Conservation (phyloP, 2,797 vertebrate species). For the Helostoma temminkii region DNA sequence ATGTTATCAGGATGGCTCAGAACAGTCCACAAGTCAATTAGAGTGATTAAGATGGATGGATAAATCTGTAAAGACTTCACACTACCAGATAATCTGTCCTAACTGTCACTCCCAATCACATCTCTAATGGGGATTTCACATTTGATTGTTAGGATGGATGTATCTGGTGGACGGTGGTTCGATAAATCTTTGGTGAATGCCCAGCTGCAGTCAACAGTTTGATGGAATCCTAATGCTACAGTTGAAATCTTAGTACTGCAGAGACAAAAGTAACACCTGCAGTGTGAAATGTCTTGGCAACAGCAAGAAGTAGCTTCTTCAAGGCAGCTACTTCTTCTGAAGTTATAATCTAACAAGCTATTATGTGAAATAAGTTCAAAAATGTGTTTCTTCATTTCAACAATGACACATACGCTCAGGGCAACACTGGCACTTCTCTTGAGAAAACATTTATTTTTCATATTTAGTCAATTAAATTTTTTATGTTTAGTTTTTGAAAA, state of each 20-base stretch:
- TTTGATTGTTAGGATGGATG: conserved; percentile 44
- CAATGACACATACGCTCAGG: conserved; percentile 3
- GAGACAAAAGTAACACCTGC: conserved; percentile 22
- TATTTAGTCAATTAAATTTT: background rate
- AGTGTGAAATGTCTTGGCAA: conserved; percentile 18
- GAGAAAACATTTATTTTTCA: conserved; percentile 3
- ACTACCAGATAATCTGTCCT: conserved; percentile 62
- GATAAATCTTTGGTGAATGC: conserved; percentile 29
- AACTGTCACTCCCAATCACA: conserved; percentile 41
- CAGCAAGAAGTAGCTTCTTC: conserved; percentile 10
- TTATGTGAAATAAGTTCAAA: conserved; percentile 20
- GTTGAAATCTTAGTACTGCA: conserved; percentile 19
- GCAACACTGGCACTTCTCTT: background rate
- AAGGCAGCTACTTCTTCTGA: conserved; percentile 12
- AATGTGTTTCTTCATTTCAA: conserved; percentile 4
- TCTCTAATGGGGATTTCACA: conserved; percentile 50
- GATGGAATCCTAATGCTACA: conserved; percentile 21
- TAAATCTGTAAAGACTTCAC: conserved; percentile 65
- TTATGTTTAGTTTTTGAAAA: background rate
- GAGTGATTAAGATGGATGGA: conserved; percentile 67
- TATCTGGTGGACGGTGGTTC: conserved; percentile 36
- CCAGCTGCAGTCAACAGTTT: conserved; percentile 39
- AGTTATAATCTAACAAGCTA: conserved; percentile 19
- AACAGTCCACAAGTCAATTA: conserved; percentile 61
- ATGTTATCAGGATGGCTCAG: conserved; percentile 47